Conservation (phyloP, 2,888 invertebrate species). For the Hofmannophila pseudospretella region DNA sequence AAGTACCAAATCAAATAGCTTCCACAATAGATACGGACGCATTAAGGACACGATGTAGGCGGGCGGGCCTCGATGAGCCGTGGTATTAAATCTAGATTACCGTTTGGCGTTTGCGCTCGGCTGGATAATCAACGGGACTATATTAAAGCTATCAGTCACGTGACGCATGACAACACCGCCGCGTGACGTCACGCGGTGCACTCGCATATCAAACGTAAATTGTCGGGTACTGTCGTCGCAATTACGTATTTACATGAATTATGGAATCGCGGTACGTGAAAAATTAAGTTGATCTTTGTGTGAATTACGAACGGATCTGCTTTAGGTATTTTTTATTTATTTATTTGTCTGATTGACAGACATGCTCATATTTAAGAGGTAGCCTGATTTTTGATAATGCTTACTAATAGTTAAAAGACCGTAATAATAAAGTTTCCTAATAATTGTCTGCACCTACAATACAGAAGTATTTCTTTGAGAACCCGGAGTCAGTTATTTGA, state of each 20-base stretch:
- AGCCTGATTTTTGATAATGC: no score
- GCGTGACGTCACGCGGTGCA: slow-evolving; percentile 48
- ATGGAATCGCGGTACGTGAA: slow-evolving; percentile 15
- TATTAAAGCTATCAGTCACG: slow-evolving; percentile 75
- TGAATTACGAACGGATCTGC: no score
- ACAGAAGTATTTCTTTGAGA: no score
- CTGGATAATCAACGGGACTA: slow-evolving; percentile 70
- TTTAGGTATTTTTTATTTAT: no score
- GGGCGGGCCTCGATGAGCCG: slow-evolving; percentile 50
- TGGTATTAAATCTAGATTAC: slow-evolving; percentile 75
- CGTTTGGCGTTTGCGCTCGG: slow-evolving; percentile 65
- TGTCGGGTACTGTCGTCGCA: slow-evolving; percentile 35
- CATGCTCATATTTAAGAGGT: no score
- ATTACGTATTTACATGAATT: slow-evolving; percentile 39
- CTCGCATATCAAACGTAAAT: slow-evolving; percentile 50
- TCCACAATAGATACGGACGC: not conserved
- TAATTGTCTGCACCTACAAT: no score
- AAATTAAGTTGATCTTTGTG: slow-evolving; percentile 14
- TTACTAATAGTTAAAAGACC: no score
- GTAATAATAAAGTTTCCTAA: no score
- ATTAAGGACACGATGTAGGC: slow-evolving; percentile 9
- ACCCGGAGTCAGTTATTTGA: no score
- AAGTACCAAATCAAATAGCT: not conserved
- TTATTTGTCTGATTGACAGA: no score
- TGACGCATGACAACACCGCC: slow-evolving; percentile 54